Conservation (phyloP, 2,888 invertebrate genomes). For the Molanna angustata region DNA sequence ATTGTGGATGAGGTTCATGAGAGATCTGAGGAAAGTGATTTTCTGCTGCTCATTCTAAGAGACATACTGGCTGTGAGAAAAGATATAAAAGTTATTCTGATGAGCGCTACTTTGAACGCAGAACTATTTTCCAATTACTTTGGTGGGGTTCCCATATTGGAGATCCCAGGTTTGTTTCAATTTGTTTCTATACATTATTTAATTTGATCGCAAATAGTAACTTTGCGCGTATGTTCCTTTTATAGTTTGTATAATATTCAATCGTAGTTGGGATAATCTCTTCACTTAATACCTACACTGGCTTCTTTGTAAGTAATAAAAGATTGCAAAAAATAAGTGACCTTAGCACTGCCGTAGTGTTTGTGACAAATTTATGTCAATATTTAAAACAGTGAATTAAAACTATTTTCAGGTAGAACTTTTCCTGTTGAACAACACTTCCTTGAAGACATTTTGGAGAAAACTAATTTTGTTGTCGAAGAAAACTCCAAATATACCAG, state of each 20-base stretch:
- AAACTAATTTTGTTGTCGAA: constrained; percentile 49
- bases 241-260: too few relatives aligned
- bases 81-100: constrained; percentile 80
- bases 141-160: constrained; percentile 70
- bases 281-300: too few relatives aligned
- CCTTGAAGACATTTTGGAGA: constrained; percentile 77
- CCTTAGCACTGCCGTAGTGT: too few relatives aligned
- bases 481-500: constrained; percentile 59
- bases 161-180: constrained; percentile 65
- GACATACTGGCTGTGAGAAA: constrained; percentile 69
- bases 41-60: constrained; percentile 77
- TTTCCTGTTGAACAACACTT: constrained; percentile 80
- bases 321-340: too few relatives aligned
- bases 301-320: too few relatives aligned
- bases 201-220: too few relatives aligned
- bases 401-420: constrained; percentile 58
- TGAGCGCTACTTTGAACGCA: constrained; percentile 92
- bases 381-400: background rate
- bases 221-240: too few relatives aligned
- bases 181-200: too few relatives aligned
- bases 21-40: constrained; percentile 87
- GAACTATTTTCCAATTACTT: constrained; percentile 84
- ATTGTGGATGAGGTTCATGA: constrained; percentile 94
- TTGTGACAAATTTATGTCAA: background rate
- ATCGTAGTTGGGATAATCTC: too few relatives aligned